Evolutionary conservation across 2,797 vertebrate genomes (phyloP).

Genomic region (Novumbra hubbsi): DNA sequence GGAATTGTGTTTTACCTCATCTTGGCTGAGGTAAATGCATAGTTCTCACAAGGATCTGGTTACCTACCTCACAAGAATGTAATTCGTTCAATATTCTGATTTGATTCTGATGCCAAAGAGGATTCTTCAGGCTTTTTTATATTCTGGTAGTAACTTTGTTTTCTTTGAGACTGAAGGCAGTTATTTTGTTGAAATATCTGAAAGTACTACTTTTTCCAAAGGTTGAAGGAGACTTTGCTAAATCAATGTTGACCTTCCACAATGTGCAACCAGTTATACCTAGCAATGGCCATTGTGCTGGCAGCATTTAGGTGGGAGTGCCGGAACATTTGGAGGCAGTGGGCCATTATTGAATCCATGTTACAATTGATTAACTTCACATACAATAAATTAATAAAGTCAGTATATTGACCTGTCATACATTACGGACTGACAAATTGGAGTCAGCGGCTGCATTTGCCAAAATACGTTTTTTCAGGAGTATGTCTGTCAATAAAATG

Average conservation of each 20-base stretch:
- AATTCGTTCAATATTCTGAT: constrained; percentile 22
- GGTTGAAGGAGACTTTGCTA: constrained; percentile 25
- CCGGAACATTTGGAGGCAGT: constrained; percentile 30
- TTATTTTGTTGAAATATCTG: constrained; percentile 47
- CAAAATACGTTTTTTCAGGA: background rate
- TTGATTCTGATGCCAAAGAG: constrained; percentile 21
- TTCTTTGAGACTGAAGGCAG: constrained; percentile 28
- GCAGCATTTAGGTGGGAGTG: constrained; percentile 30
- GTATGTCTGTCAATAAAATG: background rate
- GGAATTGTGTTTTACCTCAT: constrained; percentile 21
- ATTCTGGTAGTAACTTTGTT: constrained; percentile 35
- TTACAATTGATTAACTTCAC: constrained; percentile 22
- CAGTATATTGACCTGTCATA: background rate
- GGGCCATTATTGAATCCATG: constrained; percentile 13
- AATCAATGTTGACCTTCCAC: constrained; percentile 25
- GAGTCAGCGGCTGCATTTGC: background rate
- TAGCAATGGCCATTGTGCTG: constrained; percentile 34
- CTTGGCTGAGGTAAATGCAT: too few relatives aligned
- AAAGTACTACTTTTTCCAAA: constrained; percentile 31
- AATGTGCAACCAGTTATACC: constrained; percentile 36
- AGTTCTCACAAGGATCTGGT: constrained; percentile 20
- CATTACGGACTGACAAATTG: background rate
- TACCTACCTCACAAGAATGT: constrained; percentile 28
- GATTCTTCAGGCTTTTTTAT: constrained; percentile 28
- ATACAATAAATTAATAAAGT: constrained; percentile 13